A percentile compares a stretch with the other conserved stretches of the same genome.
Evolutionary conservation across 1,140 invertebrate species (phyloP).

Genomic region (Panagrolaimus sp.): DNA sequence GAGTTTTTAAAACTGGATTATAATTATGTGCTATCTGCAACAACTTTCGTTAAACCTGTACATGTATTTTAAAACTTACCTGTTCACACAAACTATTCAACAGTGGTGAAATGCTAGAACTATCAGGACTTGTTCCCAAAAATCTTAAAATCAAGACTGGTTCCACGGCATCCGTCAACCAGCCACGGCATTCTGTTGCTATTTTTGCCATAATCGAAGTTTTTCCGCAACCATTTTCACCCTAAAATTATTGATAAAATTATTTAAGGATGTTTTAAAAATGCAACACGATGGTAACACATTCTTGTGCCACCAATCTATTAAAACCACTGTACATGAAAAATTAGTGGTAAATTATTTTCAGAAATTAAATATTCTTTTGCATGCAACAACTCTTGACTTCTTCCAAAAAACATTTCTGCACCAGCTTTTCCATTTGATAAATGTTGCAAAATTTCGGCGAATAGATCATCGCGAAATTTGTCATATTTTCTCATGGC

Average conservation of each 20-base stretch:
- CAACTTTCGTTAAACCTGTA: neutral
- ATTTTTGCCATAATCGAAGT: constrained; percentile 89
- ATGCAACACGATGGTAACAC: no score
- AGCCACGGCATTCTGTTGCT: constrained; percentile 67
- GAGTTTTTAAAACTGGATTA: constrained; percentile 77
- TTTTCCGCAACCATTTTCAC: constrained; percentile 92
- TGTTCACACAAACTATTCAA: constrained; percentile 90
- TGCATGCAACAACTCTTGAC: constrained; percentile 75
- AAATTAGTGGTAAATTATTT: constrained; percentile 75
- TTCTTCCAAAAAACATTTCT: constrained; percentile 81
- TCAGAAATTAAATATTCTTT: constrained; percentile 77
- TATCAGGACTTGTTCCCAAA: constrained; percentile 91
- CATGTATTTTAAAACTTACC: no score
- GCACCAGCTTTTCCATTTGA: constrained; percentile 92
- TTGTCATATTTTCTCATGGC: constrained; percentile 92
- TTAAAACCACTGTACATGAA: constrained; percentile 64
- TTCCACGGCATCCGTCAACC: constrained; percentile 48
- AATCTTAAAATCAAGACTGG: constrained; percentile 84
- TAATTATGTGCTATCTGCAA: constrained; percentile 86
- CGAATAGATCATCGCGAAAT: constrained; percentile 83
- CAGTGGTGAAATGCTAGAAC: constrained; percentile 83
- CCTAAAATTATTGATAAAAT: constrained; percentile 57
- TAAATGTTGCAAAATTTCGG: constrained; percentile 89
- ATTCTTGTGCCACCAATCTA: no score
- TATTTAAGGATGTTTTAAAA: no score